Conservation (phyloP, 2,797 vertebrate genomes). For the Scyliorhinus canicula region DNA sequence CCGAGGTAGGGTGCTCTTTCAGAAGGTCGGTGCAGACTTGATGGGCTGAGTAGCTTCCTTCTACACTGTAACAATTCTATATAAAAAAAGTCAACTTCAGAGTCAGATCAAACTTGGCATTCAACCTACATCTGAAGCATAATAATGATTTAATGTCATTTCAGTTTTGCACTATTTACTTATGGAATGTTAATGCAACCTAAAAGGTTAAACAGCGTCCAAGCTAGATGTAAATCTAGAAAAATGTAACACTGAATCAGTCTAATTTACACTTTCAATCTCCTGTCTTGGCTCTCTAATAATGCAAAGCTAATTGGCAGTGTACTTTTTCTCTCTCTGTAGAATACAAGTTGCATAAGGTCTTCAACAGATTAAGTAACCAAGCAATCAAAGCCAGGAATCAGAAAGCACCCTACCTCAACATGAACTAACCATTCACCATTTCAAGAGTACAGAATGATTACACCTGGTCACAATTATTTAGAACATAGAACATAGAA, state of each 20-base stretch:
- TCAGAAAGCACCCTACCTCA: background rate
- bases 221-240: background rate
- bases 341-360: background rate
- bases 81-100: background rate
- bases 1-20: too few relatives aligned
- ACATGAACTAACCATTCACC: background rate
- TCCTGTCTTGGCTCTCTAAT: background rate
- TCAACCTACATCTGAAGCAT: background rate
- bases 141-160: background rate
- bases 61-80: too few relatives aligned
- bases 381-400: background rate
- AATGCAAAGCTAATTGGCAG: background rate
- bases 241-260: background rate
- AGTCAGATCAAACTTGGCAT: background rate
- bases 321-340: background rate
- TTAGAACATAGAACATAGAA: too few relatives aligned
- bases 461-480: background rate
- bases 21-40: too few relatives aligned
- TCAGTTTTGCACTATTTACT: background rate
- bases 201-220: background rate
- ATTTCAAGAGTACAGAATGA: background rate
- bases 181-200: background rate
- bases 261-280: background rate
- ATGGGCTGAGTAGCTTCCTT: too few relatives aligned
- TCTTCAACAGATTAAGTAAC: background rate